Evolutionary conservation across 2,113 vertebrate species (phyloP).

Genomic region (Psittacara wagleri): DNA sequence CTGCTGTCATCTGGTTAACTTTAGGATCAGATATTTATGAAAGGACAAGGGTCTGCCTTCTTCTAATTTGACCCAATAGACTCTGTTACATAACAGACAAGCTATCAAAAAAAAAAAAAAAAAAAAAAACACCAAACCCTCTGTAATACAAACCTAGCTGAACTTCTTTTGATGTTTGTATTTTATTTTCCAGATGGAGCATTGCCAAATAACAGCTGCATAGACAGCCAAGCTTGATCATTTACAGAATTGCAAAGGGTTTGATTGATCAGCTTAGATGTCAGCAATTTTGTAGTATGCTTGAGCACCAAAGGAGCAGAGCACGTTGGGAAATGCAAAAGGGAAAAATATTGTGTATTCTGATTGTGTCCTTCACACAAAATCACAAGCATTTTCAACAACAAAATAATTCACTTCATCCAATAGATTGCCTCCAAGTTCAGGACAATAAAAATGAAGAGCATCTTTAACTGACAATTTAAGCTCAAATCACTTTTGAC

Average conservation of each 20-base stretch:
- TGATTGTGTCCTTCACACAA: conserved; percentile 15
- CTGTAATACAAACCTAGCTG: neutral
- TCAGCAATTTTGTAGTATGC: conserved; percentile 35
- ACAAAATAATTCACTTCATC: conserved; percentile 46
- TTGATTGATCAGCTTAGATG: conserved; percentile 39
- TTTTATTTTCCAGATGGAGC: conserved; percentile 7
- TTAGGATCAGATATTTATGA: neutral
- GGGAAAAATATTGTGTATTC: conserved; percentile 17
- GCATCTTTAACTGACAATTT: conserved; percentile 39
- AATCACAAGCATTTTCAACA: conserved; percentile 44
- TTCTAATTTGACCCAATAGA: neutral
- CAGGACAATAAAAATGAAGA: conserved; percentile 48
- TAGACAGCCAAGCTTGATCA: conserved; percentile 8
- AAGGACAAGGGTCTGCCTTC: neutral
- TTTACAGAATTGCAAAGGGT: neutral
- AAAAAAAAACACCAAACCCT: neutral
- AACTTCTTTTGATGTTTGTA: conserved; percentile 12
- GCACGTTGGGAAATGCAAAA: neutral
- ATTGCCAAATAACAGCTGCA: conserved; percentile 4
- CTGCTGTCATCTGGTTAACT: neutral
- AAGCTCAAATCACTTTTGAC: conserved; percentile 44
- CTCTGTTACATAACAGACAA: neutral
- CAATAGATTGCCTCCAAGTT: conserved; percentile 24
- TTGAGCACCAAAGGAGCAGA: conserved; percentile 12
- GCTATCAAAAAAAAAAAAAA: neutral